A percentile compares a stretch with the other conserved stretches of the same genome.
Conservation (phyloP, 2,888 invertebrate genomes). For the Caradrina clavipalpis region DNA sequence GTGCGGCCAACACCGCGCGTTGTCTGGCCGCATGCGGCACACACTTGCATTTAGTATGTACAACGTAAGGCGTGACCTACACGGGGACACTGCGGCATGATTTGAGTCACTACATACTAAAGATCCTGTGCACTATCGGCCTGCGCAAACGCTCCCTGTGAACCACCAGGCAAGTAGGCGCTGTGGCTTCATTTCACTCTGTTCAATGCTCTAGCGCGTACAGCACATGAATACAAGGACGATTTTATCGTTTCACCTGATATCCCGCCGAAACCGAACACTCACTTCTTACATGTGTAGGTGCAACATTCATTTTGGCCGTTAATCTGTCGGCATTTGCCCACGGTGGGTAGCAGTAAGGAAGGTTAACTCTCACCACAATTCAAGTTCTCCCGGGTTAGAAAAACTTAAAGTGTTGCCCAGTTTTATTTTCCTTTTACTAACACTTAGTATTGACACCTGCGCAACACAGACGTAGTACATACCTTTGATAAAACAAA, state of each 20-base stretch:
- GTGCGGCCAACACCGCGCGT: neutral
- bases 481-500: too few species aligned
- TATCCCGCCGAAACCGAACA: neutral
- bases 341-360: slow-evolving; percentile 4
- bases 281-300: neutral
- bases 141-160: neutral
- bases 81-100: neutral
- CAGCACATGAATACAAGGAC: neutral
- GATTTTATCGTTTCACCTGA: slow-evolving; percentile 2
- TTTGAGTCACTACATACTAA: too few species aligned
- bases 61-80: neutral
- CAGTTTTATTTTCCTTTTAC: neutral
- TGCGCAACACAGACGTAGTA: too few species aligned
- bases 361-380: slow-evolving; percentile 8
- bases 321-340: slow-evolving; percentile 17
- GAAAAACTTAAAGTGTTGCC: too few species aligned
- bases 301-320: slow-evolving; percentile 4
- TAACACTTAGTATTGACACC: neutral
- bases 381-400: too few species aligned
- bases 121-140: too few species aligned
- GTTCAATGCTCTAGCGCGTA: neutral
- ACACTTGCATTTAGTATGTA: neutral
- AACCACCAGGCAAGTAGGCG: too few species aligned
- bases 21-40: neutral
- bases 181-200: neutral